A percentile compares a stretch with the other conserved stretches of the same genome.
phyloP scores from a whole-genome alignment of 1,140 invertebrate genomes.

The Drosophila seguyi region DNA sequence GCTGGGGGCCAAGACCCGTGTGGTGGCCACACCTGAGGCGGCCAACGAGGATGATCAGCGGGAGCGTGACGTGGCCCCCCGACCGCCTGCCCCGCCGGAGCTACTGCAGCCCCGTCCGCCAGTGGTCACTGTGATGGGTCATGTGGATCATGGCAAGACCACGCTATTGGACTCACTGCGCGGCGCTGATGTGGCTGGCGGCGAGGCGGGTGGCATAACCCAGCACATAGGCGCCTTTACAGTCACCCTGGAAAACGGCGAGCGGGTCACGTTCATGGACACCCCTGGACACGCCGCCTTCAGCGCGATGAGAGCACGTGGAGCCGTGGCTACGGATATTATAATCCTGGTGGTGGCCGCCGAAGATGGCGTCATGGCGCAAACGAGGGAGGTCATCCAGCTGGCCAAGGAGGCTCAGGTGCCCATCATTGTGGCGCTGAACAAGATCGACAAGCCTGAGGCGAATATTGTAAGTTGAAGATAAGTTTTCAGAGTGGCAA shows the following conservation, averaged over 20 bases:
- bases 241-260: slow-evolving; percentile 89
- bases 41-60: slow-evolving; percentile 66
- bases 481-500: too few relatives aligned
- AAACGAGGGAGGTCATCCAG: slow-evolving; percentile 93
- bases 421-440: slow-evolving; percentile 98
- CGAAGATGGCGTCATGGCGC: slow-evolving; percentile 99
- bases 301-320: slow-evolving; percentile 94
- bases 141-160: slow-evolving; percentile 99
- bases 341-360: slow-evolving; percentile 98
- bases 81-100: slow-evolving; percentile 88
- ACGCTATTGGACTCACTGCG: slow-evolving; percentile 96
- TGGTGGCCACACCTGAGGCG: slow-evolving; percentile 86
- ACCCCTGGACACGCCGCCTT: slow-evolving; percentile 99
- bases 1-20: slow-evolving; percentile 87
- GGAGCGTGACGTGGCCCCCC: slow-evolving; percentile 86
- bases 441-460: slow-evolving; percentile 98
- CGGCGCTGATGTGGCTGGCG: slow-evolving; percentile 93
- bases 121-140: slow-evolving; percentile 99
- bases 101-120: slow-evolving; percentile 91
- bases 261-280: slow-evolving; percentile 97
- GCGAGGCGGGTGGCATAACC: slow-evolving; percentile 99
- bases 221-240: slow-evolving; percentile 99
- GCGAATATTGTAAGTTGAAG: slow-evolving; percentile 92
- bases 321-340: slow-evolving; percentile 97
- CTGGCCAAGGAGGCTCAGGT: slow-evolving; percentile 93